Conservation (phyloP, 2,888 invertebrate genomes). For the Epirrita christyi region DNA sequence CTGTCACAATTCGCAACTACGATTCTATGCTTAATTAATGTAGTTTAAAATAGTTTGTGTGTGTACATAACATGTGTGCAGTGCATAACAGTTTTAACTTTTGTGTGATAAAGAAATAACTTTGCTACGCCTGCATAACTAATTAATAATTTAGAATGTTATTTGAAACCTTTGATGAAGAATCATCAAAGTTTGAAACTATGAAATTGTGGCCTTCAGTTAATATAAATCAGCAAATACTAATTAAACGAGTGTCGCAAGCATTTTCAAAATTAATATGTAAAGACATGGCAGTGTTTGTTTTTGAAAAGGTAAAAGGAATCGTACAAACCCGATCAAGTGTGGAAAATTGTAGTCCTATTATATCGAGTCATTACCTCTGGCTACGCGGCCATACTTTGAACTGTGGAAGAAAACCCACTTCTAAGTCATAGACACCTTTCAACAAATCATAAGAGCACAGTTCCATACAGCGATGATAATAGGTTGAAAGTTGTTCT, state of each 20-base stretch:
- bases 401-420: constrained; percentile 1
- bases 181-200: no score
- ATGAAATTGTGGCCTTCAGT: no score
- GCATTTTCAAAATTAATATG: no score
- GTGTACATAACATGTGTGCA: constrained; percentile 15
- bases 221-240: no score
- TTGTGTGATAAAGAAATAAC: no score
- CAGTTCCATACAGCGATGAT: constrained; percentile 16
- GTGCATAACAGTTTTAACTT: neutral
- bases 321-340: neutral
- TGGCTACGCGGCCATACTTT: neutral
- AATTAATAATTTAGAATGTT: no score
- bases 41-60: constrained; percentile 28
- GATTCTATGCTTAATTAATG: constrained; percentile 36
- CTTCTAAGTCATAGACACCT: neutral
- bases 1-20: constrained; percentile 42
- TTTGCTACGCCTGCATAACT: no score
- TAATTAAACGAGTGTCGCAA: no score
- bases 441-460: constrained; percentile 5
- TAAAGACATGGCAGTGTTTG: no score
- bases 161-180: no score
- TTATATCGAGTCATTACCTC: neutral
- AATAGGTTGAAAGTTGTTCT: constrained; percentile 17
- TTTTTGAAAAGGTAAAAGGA: neutral
- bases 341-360: neutral